phyloP scores from a whole-genome alignment of 2,797 vertebrate genomes.

The Phrynocephalus vlangalii region DNA sequence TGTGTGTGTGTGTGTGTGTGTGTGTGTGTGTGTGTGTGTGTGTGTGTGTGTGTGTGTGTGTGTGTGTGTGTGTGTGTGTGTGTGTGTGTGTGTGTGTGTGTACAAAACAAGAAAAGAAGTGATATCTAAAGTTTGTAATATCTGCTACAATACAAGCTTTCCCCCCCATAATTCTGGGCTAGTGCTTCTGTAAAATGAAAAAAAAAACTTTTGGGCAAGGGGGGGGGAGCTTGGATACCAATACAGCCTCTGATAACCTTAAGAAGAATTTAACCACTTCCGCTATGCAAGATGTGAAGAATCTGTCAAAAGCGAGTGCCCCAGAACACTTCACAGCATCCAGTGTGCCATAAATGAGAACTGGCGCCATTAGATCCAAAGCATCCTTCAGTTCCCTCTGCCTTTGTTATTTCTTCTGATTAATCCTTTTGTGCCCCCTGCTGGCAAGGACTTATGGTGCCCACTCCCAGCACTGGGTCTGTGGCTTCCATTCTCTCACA shows the following conservation, averaged over 20 bases:
- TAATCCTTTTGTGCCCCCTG: conserved; percentile 16
- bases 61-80: too few relatives aligned
- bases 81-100: too few relatives aligned
- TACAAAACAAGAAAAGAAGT: too few relatives aligned
- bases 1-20: too few relatives aligned
- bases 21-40: too few relatives aligned
- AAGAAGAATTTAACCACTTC: neutral
- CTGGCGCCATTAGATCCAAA: neutral
- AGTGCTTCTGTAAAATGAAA: neutral
- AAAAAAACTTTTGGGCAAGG: neutral
- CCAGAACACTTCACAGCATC: neutral
- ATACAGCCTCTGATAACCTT: neutral
- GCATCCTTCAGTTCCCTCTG: neutral
- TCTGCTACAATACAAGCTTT: too few relatives aligned
- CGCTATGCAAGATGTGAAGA: neutral
- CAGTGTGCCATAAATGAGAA: too few relatives aligned
- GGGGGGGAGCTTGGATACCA: neutral
- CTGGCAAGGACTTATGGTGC: neutral
- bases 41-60: too few relatives aligned
- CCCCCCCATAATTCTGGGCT: too few relatives aligned
- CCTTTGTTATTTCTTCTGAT: neutral
- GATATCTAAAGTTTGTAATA: neutral
- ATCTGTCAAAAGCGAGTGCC: neutral
- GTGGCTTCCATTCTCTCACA: neutral
- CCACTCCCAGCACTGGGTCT: neutral